Percentiles rank a stretch among this genome's conserved stretches.
These are phyloP conservation scores for Sylvietta virens DNA, from an alignment of 2,113 vertebrate genomes.

Conservation along the genomic window DNA sequence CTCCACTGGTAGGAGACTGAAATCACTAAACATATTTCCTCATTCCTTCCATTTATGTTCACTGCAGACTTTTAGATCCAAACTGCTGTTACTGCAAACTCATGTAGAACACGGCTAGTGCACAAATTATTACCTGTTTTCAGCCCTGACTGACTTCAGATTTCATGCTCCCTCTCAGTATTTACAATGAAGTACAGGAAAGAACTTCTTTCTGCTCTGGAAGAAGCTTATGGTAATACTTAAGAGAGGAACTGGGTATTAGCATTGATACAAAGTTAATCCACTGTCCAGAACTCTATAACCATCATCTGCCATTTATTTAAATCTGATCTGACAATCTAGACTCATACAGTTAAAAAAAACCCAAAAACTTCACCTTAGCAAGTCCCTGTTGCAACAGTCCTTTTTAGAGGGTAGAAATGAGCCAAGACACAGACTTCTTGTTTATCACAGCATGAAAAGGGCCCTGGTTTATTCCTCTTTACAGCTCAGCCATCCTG, in stretches of 20 bases:
- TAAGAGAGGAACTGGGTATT: neutral
- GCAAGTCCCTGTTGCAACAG: neutral
- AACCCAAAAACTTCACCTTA: constrained; percentile 13
- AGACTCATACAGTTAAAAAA: neutral
- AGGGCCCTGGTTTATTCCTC: too few relatives aligned
- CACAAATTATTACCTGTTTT: neutral
- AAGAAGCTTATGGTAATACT: neutral
- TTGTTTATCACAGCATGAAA: too few relatives aligned
- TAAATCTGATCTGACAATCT: constrained; percentile 45
- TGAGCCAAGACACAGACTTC: too few relatives aligned
- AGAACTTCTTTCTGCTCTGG: neutral
- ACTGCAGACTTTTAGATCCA: neutral
- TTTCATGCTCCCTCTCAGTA: neutral
- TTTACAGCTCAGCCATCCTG: too few relatives aligned
- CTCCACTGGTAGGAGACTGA: neutral
- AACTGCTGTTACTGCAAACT: neutral
- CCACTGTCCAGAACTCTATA: neutral
- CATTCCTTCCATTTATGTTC: neutral
- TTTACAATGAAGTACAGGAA: neutral
- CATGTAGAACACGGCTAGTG: neutral
- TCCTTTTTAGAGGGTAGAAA: too few relatives aligned
- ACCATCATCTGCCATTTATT: neutral
- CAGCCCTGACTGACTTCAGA: neutral
- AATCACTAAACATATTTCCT: neutral
- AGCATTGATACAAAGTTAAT: neutral